Conservation (phyloP, 2,113 vertebrate species). For the Phalacrocorax carbo region DNA sequence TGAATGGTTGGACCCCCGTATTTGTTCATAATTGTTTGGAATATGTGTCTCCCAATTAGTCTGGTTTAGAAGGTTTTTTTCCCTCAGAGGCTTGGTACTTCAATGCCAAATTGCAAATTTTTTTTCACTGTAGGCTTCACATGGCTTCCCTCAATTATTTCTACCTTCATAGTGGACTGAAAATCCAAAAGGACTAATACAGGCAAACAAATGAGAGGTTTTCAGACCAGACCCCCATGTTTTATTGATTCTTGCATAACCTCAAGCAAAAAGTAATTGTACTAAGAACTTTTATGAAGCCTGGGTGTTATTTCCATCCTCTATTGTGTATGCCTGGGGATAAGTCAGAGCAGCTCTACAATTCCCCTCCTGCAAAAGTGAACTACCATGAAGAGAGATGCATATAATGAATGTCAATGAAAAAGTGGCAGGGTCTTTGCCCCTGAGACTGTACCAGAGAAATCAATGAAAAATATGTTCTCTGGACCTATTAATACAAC, state of each 20-base stretch:
- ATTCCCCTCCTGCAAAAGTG: not conserved
- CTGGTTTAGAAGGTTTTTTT: not conserved
- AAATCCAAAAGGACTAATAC: not conserved
- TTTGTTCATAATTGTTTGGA: not conserved
- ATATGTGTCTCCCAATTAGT: not conserved
- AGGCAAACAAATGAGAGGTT: not conserved
- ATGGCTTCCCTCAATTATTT: not conserved
- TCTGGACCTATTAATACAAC: not conserved
- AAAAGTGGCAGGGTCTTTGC: not conserved
- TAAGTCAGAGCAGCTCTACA: not conserved
- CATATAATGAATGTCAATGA: not conserved
- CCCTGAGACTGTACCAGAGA: not conserved
- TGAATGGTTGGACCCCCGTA: not conserved
- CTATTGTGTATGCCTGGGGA: not conserved
- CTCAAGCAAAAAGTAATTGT: not conserved
- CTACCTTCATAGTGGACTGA: not conserved
- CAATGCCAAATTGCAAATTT: not conserved
- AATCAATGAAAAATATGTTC: not conserved
- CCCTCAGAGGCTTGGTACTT: not conserved
- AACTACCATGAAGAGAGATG: not conserved
- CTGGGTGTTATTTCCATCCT: not conserved
- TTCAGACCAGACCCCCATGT: not conserved
- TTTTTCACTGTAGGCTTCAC: not conserved
- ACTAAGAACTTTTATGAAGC: not conserved
- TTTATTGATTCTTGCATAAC: slow-evolving; percentile 10